Conservation (phyloP, 2,888 invertebrate genomes). For the Girardia tigrina region DNA sequence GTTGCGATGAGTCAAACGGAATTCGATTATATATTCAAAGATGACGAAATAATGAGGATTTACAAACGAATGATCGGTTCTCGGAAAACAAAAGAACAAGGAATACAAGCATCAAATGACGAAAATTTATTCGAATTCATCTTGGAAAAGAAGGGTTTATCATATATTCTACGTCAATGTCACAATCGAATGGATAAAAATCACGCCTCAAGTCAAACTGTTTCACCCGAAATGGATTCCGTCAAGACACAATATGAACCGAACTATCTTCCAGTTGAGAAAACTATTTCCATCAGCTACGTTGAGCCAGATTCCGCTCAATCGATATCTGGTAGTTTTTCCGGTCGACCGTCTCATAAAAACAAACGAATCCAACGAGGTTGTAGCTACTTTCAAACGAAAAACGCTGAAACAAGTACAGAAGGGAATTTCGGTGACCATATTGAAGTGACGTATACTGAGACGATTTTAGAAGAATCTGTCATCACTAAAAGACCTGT, state of each 20-base stretch:
- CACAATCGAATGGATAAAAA: neutral
- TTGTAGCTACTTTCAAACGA: neutral
- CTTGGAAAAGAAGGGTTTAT: neutral
- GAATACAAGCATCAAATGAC: neutral
- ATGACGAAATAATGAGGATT: neutral
- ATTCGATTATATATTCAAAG: neutral
- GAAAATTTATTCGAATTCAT: neutral
- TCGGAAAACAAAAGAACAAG: neutral
- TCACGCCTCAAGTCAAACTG: neutral
- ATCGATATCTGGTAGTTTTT: neutral
- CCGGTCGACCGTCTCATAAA: conserved; percentile 19
- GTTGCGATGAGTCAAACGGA: neutral
- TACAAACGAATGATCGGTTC: neutral
- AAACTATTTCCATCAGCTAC: neutral
- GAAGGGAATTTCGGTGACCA: neutral
- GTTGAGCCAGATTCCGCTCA: neutral
- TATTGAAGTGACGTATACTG: conserved; percentile 29
- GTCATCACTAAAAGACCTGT: neutral
- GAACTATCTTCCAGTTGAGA: too few species aligned
- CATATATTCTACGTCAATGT: neutral
- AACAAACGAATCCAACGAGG: conserved; percentile 30
- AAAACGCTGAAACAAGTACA: neutral
- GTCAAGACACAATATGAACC: neutral
- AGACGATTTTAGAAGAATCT: conserved; percentile 29
- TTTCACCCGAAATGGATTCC: neutral